Conservation (phyloP, 2,113 vertebrate genomes). For the Barnardius zonarius region DNA sequence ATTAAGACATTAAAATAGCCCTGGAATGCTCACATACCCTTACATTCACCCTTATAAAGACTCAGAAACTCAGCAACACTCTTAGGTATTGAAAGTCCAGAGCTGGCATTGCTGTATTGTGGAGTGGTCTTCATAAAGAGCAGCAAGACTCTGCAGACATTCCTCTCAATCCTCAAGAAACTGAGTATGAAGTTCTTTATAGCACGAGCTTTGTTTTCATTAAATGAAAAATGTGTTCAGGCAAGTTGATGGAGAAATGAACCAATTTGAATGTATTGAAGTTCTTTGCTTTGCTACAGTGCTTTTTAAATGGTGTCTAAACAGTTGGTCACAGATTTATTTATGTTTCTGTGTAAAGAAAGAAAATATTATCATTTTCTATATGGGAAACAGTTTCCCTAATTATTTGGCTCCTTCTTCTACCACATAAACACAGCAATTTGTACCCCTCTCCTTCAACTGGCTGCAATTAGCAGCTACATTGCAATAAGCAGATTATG, state of each 20-base stretch:
- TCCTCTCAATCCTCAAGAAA: not conserved
- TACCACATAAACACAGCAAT: slow-evolving; percentile 63
- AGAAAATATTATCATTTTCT: slow-evolving; percentile 56
- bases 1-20: not conserved
- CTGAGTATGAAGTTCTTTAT: not conserved
- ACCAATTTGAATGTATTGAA: slow-evolving; percentile 6
- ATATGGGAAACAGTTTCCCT: slow-evolving; percentile 54
- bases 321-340: slow-evolving; percentile 64
- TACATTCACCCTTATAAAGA: not conserved
- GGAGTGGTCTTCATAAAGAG: not conserved
- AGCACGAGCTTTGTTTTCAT: not conserved
- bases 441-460: slow-evolving; percentile 67
- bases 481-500: slow-evolving; percentile 67
- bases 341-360: slow-evolving; percentile 39
- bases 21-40: not conserved
- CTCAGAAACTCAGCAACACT: not conserved
- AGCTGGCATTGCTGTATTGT: not conserved
- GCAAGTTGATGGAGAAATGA: slow-evolving; percentile 41
- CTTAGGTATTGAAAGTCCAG: not conserved
- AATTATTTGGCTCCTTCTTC: slow-evolving; percentile 68
- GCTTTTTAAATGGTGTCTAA: slow-evolving; percentile 46
- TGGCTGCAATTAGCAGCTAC: slow-evolving; percentile 65
- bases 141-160: not conserved
- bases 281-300: slow-evolving; percentile 7
- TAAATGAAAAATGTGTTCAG: not conserved